These are phyloP conservation scores for Tychaedon coryphoeus DNA, from an alignment of 2,113 vertebrate genomes.

Conservation along the genomic window DNA sequence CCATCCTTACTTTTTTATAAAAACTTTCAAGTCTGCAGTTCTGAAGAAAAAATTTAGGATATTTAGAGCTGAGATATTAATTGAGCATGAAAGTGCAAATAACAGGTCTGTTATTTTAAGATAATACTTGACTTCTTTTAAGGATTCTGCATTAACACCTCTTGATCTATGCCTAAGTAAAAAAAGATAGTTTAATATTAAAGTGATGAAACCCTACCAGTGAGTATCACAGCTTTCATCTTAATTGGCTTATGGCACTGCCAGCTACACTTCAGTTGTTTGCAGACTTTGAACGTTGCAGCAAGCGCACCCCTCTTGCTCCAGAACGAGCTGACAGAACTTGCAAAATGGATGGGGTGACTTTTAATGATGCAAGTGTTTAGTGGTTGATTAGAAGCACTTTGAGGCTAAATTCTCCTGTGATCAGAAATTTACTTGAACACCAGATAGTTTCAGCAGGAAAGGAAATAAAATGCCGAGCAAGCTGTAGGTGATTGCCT, in stretches of 20 bases:
- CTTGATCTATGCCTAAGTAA: slow-evolving; percentile 71
- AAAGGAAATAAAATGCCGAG: slow-evolving; percentile 31
- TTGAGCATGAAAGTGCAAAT: slow-evolving; percentile 54
- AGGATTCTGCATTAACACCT: slow-evolving; percentile 71
- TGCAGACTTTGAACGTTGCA: slow-evolving; percentile 60
- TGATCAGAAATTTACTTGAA: slow-evolving; percentile 62
- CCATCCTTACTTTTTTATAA: neutral
- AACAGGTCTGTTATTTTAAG: slow-evolving; percentile 65
- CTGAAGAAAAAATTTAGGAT: slow-evolving; percentile 4
- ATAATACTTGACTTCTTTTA: slow-evolving; percentile 68
- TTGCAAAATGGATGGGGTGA: slow-evolving; percentile 27
- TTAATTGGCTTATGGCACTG: slow-evolving; percentile 68
- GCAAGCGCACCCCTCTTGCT: neutral
- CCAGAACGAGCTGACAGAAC: slow-evolving; percentile 20
- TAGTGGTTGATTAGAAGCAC: slow-evolving; percentile 56
- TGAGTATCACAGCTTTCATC: slow-evolving; percentile 69
- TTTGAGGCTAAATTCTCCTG: slow-evolving; percentile 53
- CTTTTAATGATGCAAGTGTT: slow-evolving; percentile 65
- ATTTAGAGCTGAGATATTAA: slow-evolving; percentile 19
- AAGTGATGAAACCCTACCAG: slow-evolving; percentile 60
- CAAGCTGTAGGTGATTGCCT: slow-evolving; percentile 24
- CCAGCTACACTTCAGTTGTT: slow-evolving; percentile 63
- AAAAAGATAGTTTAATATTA: slow-evolving; percentile 67
- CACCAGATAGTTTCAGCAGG: slow-evolving; percentile 34
- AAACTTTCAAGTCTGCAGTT: neutral